Evolutionary conservation across 2,888 invertebrate species (phyloP).

Genomic region (Cyclophora punctaria): DNA sequence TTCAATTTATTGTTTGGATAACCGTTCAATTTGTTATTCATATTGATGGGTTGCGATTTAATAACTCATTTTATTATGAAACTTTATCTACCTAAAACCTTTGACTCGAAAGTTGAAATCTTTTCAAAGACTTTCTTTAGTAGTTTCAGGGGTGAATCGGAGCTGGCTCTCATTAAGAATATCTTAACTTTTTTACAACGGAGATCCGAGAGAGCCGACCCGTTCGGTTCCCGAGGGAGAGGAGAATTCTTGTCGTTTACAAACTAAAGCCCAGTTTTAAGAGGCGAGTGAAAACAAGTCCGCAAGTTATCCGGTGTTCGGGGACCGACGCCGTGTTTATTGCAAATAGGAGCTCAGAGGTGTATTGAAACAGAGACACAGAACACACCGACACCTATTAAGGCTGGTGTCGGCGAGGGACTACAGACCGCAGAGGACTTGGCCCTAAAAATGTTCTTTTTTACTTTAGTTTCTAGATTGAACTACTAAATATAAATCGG

Average conservation of each 20-base stretch:
- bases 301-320: slow-evolving; percentile 43
- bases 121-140: too few relatives aligned
- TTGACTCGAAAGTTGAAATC: too few relatives aligned
- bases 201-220: too few relatives aligned
- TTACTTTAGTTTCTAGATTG: too few relatives aligned
- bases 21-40: slow-evolving; percentile 12
- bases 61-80: background rate
- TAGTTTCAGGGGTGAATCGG: slow-evolving; percentile 32
- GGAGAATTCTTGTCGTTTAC: slow-evolving; percentile 42
- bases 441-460: too few relatives aligned
- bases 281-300: slow-evolving; percentile 50
- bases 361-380: slow-evolving; percentile 17
- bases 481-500: too few relatives aligned
- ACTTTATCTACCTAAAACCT: too few relatives aligned
- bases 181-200: too few relatives aligned
- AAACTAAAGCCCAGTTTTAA: slow-evolving; percentile 43
- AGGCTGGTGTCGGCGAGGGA: too few relatives aligned
- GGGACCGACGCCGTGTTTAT: slow-evolving; percentile 56
- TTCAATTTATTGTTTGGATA: slow-evolving; percentile 26
- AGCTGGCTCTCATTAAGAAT: slow-evolving; percentile 2
- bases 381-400: background rate
- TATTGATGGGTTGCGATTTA: background rate
- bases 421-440: too few relatives aligned
- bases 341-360: slow-evolving; percentile 52
- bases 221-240: slow-evolving; percentile 28